Base-by-base conservation (phyloP, 2,888 invertebrate species). In the Maniola hyperantus region DNA sequence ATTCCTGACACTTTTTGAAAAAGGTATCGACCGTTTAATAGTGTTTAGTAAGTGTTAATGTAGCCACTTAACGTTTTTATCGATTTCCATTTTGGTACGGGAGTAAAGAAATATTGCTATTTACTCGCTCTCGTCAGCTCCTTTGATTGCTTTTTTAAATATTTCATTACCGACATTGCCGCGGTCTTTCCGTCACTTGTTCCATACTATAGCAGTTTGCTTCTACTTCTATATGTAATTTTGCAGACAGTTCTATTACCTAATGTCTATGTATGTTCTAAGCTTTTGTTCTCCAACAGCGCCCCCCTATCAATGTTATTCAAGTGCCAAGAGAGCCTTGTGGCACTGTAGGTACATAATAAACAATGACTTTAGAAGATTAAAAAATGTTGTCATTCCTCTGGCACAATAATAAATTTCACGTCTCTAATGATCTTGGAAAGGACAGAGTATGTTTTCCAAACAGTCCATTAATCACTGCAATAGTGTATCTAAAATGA, bases 1-100 rank as follows among this genome's bases (percentile, higher is more conserved):
- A 65, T 65, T 60, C 65, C 60, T 44, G 51, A 53, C 60, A 60
- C 46, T 60, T 65, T 65, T 65, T 59, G 59, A 60, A 54, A 59
- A 65, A 65, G 53, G 20, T 60, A 53, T 59, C 44, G 59, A 44
- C 53, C 59, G 42, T 59, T 65, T 65, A 65, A 62, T 62, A 11
- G 53, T 15, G 46, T 39, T 46, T 59, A 53, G 51, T 34, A 65
- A 60, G 65, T 65, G 65, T 65, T 65, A 54, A 60, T 65, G 26
- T 6, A 10, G 10, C 51, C 61, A 51, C 59, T 51, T 44, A 65
- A 36, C 11, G 13, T 65, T 64, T 65, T 65, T 60, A 36, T 44
- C 50, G 53, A 53, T 46, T 42, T 10, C 59, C 65, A 60, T 59
- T 60, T 65, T n/a, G 55, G 53, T 44, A 18, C 18, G 13, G 26